phyloP scores from a whole-genome alignment of 2,888 invertebrate genomes.

The Torymus auratus region DNA sequence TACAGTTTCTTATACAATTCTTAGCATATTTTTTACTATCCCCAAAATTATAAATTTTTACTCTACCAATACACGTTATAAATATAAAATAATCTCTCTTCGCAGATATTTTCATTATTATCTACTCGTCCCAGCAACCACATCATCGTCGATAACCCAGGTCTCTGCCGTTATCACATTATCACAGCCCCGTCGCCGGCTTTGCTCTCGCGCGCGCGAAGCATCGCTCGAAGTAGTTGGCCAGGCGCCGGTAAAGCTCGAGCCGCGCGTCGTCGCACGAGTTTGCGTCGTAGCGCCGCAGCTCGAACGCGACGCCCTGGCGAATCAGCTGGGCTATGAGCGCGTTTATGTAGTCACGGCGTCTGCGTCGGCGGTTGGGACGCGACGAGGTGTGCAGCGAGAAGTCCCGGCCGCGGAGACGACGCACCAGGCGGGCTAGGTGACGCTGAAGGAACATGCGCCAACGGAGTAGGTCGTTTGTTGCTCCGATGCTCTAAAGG shows the following conservation, averaged over 20 bases:
- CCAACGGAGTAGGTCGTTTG: too few species aligned
- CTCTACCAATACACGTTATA: too few species aligned
- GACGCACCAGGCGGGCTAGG: conserved; percentile 4
- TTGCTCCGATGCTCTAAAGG: too few species aligned
- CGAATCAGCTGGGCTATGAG: conserved; percentile 1
- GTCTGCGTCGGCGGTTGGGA: not conserved
- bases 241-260: not conserved
- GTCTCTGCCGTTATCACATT: too few species aligned
- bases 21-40: too few species aligned
- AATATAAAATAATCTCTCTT: too few species aligned
- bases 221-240: conserved; percentile 15
- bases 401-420: conserved; percentile 17
- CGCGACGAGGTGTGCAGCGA: not conserved
- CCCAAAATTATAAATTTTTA: too few species aligned
- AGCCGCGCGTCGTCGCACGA: conserved; percentile 3
- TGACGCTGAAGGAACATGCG: not conserved
- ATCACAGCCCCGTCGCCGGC: too few species aligned
- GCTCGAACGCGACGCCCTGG: not conserved
- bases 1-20: too few species aligned
- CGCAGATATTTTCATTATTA: too few species aligned
- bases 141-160: too few species aligned
- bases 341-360: not conserved
- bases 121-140: too few species aligned
- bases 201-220: not conserved
- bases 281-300: not conserved